Evolutionary conservation across 2,888 invertebrate genomes (phyloP), one percentile per base, ranked within the genome.

Genomic region (Halocaridina rubra): DNA sequence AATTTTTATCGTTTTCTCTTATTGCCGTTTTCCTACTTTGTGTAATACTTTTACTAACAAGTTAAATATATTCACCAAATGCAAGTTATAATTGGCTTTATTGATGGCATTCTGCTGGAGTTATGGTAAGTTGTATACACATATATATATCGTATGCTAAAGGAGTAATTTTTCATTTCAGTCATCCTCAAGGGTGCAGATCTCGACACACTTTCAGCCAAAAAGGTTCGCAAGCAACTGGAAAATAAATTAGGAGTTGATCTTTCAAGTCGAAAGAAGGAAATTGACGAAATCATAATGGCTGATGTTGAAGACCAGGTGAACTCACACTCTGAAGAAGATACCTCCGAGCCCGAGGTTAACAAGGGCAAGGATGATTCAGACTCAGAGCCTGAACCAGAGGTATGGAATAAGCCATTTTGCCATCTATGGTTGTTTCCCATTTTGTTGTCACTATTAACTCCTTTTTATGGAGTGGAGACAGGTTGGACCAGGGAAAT

Each of bases 271-370:
- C 93, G 96, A 89, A 97, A 96, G 91, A 95, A 95, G 90, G 94
- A 96, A 91, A 95, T 98, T n/a, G 96, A 97, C 90, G 93, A 94
- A 89, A 92, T 97, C 86, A 96, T 97, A 7, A 95, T 97, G 95
- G 88, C 88, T 79, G 95, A 96, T 89, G 94, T 94, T 89, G 90
- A 93, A 72, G 92, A 92, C 32, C 88, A 88, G 24, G 84, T 81
- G 2, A 87, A 84, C 75, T 84, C 84, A 8, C 81, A 87, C 39
- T 92, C 92, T 46, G 91, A 90, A 16, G 90, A 91, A 67, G 88
- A 88, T 46, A 85, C 82, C 57, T 82, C 87, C 4, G 86, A 91
- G 1, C 85, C 84, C 27, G 92, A 92, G 22, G 92, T 92, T 8
- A 61, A 72, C 67, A 77, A 72, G 72, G 86, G 71, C 39, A 80